Evolutionary conservation across 1,140 invertebrate genomes (phyloP), one percentile per base, ranked within the genome.

Genomic region (Thrips palmi): DNA sequence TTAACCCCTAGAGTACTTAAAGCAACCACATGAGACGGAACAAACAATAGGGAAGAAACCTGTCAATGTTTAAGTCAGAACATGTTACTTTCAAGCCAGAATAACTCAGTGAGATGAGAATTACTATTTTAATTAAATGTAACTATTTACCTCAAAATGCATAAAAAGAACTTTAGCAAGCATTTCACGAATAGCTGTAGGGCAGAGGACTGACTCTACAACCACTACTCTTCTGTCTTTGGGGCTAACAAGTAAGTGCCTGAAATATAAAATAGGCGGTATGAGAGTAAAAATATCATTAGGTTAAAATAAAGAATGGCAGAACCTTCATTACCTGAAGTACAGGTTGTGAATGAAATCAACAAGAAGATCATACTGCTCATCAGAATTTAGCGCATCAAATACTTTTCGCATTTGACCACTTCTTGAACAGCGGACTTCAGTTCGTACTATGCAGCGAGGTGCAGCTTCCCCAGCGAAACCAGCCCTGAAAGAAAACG

Each of bases 161-260:
- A 68, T 64, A 52, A 91, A 97, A 7, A 97, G 62, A 11, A 94
- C 87, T 60, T 82, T 84, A 1, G 87, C 88, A 2, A 97, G 56
- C 1, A 77, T 83, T 46, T 93, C 77, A 47, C 85, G 63, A 46
- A 89, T 81, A 28, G 71, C 53, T 2, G 82, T 80, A 1, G 83
- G 74, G 24, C 74, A 76, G 15, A 94, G 63, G 3, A 93, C 59
- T 22, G 86, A 92, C 60, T 97, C 91, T 21, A 94, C 72, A 32
- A 97, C 65, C 1, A 96, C 76, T 35, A 97, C 71, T 52, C 77
- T 76, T 11, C 86, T 64, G 49, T 96, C 89, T 58, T 94, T 94
- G 1, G 91, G 87, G 56, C 81, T 96, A 18, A 92, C 74, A 18
- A 92, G 59, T 5, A 88, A 64, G 56, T 89, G 73, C 49, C 86